Base-by-base conservation (phyloP, 2,113 vertebrate genomes). In the Electrona antarctica region DNA sequence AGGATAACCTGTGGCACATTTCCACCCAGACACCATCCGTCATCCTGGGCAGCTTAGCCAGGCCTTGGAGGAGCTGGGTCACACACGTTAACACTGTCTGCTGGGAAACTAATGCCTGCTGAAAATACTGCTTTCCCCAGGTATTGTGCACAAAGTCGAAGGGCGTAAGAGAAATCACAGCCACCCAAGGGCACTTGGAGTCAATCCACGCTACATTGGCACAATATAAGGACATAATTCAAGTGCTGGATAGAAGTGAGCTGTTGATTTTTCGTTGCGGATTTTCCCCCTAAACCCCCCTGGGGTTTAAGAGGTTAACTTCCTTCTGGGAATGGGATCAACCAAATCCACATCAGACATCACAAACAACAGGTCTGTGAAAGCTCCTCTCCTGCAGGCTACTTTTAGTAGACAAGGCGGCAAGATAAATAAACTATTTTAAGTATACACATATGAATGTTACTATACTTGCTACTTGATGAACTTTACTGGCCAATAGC, bases 1-100 rank as follows among this genome's bases (percentile, higher is more conserved):
- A 29, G 29, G 47, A 45, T 4, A 58, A 55, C 56, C 57, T 29
- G 49, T 11, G 49, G 56, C 55, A 48, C 49, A 13, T 15, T 49
- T 47, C 50, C 63, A 54, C 10, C 14, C 7, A 52, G 64, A 57
- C 11, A 9, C 60, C 51, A 76, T 67, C 73, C 69, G 73, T 69
- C 57, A 45, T 9, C 15, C 41, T 28, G 41, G 48, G 29, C 57
- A 51, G 49, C 46, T 29, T 47, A 51, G 14, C 10, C 60, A 63
- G 8, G 33, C 46, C 10, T 7, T 28, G 15, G 51, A 12, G 45
- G 60, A 58, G n/a, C n/a, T n/a, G n/a, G 4, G 50, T 41, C 33
- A 14, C 46, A 47, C n/a, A n/a, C 11, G 50, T 60, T 49, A 33
- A 29, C 60, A 29, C 60, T 14, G 50, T 11, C 41, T 71, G 58